These are phyloP conservation scores for Meriones psammophilus DNA, from an alignment of 2,797 vertebrate genomes.

Conservation along the genomic window DNA sequence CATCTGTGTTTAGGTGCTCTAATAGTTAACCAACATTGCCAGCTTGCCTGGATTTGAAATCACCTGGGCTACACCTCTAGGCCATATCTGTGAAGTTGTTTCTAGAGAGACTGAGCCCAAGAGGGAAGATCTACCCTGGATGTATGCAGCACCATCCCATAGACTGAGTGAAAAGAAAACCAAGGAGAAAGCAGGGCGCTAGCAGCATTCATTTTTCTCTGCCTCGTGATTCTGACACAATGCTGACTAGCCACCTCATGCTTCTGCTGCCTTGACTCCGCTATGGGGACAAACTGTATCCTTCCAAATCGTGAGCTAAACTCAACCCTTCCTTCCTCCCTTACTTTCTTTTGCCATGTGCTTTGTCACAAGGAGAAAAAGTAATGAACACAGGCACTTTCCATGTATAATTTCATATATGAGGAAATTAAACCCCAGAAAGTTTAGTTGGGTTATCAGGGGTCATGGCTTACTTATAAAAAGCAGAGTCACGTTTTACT, in stretches of 20 bases:
- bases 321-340: not conserved
- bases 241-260: not conserved
- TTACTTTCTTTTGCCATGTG: not conserved
- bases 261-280: not conserved
- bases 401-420: not conserved
- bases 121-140: not conserved
- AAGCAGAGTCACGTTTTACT: not conserved
- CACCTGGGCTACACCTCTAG: too few species aligned
- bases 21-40: not conserved
- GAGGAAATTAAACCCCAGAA: conserved; percentile 2
- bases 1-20: not conserved
- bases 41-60: not conserved
- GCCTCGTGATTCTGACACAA: too few species aligned
- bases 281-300: not conserved
- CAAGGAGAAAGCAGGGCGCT: not conserved
- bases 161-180: not conserved
- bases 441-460: conserved; percentile 5
- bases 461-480: not conserved
- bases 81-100: not conserved
- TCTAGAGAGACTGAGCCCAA: not conserved
- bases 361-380: not conserved
- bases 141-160: not conserved
- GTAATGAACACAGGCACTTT: not conserved
- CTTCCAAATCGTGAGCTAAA: not conserved
- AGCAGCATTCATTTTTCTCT: too few species aligned